Conservation (phyloP, 1,140 invertebrate species). For the Aphis craccivora region DNA sequence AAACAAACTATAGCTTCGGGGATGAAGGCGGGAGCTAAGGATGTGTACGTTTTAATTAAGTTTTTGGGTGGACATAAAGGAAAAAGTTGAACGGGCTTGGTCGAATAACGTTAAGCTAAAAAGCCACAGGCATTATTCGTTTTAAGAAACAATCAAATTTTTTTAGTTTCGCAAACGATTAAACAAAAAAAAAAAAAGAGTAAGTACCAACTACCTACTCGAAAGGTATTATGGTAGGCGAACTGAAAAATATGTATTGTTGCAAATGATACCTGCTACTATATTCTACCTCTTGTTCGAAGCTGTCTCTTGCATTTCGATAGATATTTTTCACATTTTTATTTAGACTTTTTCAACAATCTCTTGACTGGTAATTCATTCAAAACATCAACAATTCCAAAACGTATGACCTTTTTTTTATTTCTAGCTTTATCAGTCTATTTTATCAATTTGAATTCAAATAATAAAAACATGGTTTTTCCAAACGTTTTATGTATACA, state of each 20-base stretch:
- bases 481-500: no score
- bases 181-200: not conserved
- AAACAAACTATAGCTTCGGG: constrained; percentile 1
- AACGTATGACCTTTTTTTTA: not conserved
- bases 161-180: not conserved
- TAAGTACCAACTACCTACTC: not conserved
- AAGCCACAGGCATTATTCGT: not conserved
- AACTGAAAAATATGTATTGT: not conserved
- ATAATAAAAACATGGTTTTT: not conserved
- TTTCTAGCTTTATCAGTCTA: not conserved
- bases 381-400: not conserved
- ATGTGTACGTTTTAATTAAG: constrained; percentile 35
- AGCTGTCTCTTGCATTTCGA: not conserved
- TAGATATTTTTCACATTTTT: not conserved
- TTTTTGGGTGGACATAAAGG: not conserved
- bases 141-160: not conserved
- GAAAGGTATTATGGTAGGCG: not conserved
- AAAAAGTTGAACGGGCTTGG: not conserved
- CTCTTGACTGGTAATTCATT: not conserved
- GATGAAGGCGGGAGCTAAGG: not conserved
- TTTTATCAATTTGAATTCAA: not conserved
- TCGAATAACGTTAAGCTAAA: not conserved
- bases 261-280: not conserved
- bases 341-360: not conserved
- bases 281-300: not conserved